Conservation (phyloP, 2,797 vertebrate genomes). For the Gymnoscopelus microlampas region DNA sequence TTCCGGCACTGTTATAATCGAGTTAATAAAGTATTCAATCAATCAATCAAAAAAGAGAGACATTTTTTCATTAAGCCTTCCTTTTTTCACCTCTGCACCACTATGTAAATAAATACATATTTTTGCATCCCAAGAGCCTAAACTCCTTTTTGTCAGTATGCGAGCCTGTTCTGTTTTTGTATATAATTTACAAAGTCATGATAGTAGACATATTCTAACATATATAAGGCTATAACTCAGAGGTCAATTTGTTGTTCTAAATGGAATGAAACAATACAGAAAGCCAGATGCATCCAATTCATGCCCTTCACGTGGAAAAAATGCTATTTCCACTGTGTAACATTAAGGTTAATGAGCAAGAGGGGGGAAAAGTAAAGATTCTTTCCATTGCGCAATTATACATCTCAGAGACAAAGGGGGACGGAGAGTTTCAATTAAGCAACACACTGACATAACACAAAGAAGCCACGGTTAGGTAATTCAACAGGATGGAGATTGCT, state of each 20-base stretch:
- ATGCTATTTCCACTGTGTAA: not conserved
- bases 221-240: slow-evolving; percentile 25
- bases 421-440: slow-evolving; percentile 24
- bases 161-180: no score
- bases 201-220: not conserved
- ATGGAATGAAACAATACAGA: not conserved
- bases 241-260: slow-evolving; percentile 3
- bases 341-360: not conserved
- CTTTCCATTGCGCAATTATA: slow-evolving; percentile 32
- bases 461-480: slow-evolving; percentile 53
- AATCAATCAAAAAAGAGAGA: no score
- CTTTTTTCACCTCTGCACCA: no score
- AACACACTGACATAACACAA: slow-evolving; percentile 56
- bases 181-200: not conserved
- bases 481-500: slow-evolving; percentile 45
- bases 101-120: no score
- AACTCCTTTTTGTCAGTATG: no score
- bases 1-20: no score
- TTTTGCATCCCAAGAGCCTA: no score
- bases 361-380: not conserved
- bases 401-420: not conserved
- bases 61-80: no score
- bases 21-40: no score
- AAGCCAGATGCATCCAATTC: not conserved
- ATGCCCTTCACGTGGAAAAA: not conserved